Evolutionary conservation across 64 coral and sea anemone genomes (phyloP).

Genomic region (Porites lutea): DNA sequence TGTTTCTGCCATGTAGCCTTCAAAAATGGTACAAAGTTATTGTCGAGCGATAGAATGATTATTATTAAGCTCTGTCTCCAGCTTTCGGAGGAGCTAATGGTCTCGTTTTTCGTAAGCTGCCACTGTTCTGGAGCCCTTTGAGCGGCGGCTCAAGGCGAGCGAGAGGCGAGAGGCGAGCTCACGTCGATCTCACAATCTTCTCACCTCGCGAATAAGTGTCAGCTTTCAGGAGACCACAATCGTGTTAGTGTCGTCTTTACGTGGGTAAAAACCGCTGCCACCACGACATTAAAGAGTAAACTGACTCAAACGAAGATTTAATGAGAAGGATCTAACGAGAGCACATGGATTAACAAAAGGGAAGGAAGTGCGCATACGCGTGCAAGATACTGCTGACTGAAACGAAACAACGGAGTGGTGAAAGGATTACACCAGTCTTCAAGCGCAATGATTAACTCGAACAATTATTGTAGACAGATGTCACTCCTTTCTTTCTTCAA

Average conservation of each 20-base stretch:
- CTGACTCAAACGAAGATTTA: neutral
- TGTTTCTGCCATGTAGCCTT: constrained; percentile 18
- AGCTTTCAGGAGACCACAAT: neutral
- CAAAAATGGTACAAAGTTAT: constrained; percentile 1
- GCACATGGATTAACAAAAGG: too few relatives aligned
- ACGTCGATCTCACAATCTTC: neutral
- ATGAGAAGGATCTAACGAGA: too few relatives aligned
- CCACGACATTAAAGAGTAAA: constrained; percentile 6
- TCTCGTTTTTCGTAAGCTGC: constrained; percentile 30
- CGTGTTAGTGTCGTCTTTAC: neutral
- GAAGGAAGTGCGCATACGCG: too few relatives aligned
- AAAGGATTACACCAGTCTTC: too few relatives aligned
- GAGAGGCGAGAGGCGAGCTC: too few relatives aligned
- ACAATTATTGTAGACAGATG: too few relatives aligned
- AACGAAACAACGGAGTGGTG: too few relatives aligned
- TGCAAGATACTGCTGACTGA: too few relatives aligned
- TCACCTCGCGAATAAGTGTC: neutral
- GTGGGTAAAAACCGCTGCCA: constrained; percentile 9
- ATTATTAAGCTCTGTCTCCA: constrained; percentile 21
- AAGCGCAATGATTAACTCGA: too few relatives aligned
- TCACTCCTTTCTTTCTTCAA: too few relatives aligned
- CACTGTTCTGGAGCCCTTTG: constrained; percentile 29
- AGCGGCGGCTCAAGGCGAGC: neutral
- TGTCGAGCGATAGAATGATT: constrained; percentile 7
- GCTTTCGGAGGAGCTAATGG: constrained; percentile 23